A percentile compares a stretch with the other conserved stretches of the same genome.
These are phyloP conservation scores for Ispidina picta DNA, from an alignment of 2,797 vertebrate species.

Conservation along the genomic window DNA sequence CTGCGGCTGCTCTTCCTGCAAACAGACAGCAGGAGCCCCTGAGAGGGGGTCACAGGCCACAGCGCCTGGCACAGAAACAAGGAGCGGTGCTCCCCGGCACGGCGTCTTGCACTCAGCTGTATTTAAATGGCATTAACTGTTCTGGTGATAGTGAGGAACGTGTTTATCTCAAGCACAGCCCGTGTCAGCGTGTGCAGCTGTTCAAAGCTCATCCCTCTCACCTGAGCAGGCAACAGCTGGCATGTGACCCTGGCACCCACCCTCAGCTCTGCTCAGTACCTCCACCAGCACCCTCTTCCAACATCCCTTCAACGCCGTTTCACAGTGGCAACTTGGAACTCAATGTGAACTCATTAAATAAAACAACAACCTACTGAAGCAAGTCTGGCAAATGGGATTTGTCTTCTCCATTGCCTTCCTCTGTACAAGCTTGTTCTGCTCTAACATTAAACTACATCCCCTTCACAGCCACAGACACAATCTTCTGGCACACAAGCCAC, in stretches of 20 bases:
- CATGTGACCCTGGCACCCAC: not conserved
- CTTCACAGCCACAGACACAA: not conserved
- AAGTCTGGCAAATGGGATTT: not conserved
- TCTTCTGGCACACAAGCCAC: not conserved
- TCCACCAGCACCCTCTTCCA: not conserved
- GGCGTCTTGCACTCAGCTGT: not conserved
- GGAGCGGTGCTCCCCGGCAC: accelerated
- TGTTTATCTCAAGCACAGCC: not conserved
- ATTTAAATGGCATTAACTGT: not conserved
- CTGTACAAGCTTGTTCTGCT: not conserved
- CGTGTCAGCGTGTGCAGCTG: accelerated
- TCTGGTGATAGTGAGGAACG: accelerated
- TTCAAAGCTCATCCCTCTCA: not conserved
- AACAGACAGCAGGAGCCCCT: accelerated
- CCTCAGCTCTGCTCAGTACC: not conserved
- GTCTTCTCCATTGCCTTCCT: not conserved
- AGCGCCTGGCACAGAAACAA: not conserved
- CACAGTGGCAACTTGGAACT: not conserved
- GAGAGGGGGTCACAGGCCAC: not conserved
- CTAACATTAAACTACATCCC: not conserved
- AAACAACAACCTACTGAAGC: not conserved
- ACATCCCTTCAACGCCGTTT: not conserved
- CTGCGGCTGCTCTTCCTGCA: not conserved
- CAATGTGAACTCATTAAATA: not conserved
- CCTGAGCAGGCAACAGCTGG: not conserved